Evolutionary conservation across 2,888 invertebrate species (phyloP).

Genomic region (Leucozona laternaria): DNA sequence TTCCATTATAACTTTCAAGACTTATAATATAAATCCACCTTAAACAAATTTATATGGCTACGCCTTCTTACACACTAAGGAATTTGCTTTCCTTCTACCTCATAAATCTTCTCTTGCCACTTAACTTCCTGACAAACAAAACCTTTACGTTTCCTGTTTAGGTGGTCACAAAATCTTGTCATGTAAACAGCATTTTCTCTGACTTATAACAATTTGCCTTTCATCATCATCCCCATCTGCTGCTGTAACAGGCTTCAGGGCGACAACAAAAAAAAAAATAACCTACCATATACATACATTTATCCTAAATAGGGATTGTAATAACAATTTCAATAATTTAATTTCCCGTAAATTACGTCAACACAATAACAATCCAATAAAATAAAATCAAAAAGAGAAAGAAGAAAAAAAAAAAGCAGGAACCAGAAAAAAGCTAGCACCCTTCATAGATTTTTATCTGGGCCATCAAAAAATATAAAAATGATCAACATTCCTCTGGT

Average conservation of each 20-base stretch:
- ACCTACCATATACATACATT: not conserved
- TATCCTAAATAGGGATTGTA: conserved; percentile 32
- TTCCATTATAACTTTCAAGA: conserved; percentile 31
- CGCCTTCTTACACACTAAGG: not conserved
- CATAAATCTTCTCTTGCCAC: conserved; percentile 29
- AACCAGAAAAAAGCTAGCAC: conserved; percentile 47
- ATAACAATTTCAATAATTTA: conserved; percentile 71
- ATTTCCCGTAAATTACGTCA: conserved; percentile 72
- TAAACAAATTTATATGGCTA: conserved; percentile 9
- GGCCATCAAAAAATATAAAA: conserved; percentile 66
- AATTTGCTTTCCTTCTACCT: conserved; percentile 13
- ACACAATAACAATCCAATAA: conserved; percentile 73
- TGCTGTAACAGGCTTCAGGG: not conserved
- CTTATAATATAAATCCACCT: conserved; percentile 32
- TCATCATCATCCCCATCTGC: conserved; percentile 31
- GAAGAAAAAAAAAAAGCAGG: conserved; percentile 10
- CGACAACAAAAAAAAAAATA: not conserved
- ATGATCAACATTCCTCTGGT: conserved; percentile 35
- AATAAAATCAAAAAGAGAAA: conserved; percentile 22
- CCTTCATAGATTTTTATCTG: conserved; percentile 61
- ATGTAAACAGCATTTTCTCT: conserved; percentile 27
- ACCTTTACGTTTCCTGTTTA: not conserved
- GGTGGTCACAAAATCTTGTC: conserved; percentile 34
- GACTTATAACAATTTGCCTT: conserved; percentile 38
- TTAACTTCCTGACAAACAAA: conserved; percentile 31